phyloP scores from a whole-genome alignment of 2,797 vertebrate species.

The Oryzias dopingdopingensis region DNA sequence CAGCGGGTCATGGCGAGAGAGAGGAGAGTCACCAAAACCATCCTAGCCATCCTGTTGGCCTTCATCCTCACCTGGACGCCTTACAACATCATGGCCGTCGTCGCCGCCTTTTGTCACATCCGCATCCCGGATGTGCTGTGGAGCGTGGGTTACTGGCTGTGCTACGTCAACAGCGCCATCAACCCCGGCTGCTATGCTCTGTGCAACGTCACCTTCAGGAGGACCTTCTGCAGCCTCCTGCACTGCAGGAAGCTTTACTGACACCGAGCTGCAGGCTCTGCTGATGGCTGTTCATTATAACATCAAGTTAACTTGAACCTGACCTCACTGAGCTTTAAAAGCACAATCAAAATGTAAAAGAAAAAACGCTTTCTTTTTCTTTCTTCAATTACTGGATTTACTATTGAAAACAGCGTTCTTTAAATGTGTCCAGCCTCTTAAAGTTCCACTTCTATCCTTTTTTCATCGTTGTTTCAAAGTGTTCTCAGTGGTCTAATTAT shows the following conservation, averaged over 20 bases:
- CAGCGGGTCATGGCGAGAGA: slow-evolving; percentile 83
- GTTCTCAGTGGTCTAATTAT: too few relatives aligned
- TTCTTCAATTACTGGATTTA: too few relatives aligned
- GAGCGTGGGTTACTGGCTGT: slow-evolving; percentile 88
- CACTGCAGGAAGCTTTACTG: slow-evolving; percentile 70
- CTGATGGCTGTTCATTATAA: background rate
- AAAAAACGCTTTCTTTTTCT: too few relatives aligned
- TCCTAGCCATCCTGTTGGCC: slow-evolving; percentile 87
- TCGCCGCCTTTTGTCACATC: slow-evolving; percentile 84
- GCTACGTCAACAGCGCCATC: slow-evolving; percentile 90
- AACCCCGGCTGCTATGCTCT: slow-evolving; percentile 92
- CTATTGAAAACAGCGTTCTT: too few relatives aligned
- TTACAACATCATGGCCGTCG: slow-evolving; percentile 88
- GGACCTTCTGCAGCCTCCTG: slow-evolving; percentile 87
- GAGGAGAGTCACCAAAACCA: slow-evolving; percentile 88
- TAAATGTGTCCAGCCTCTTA: too few relatives aligned
- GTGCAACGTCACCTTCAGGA: slow-evolving; percentile 89
- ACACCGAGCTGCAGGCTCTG: background rate
- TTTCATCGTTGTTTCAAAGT: too few relatives aligned
- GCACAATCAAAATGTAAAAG: too few relatives aligned
- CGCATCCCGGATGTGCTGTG: slow-evolving; percentile 81
- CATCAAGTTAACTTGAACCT: background rate
- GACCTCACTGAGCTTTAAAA: background rate
- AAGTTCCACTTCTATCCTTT: too few relatives aligned
- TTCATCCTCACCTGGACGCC: slow-evolving; percentile 92